phyloP scores from a whole-genome alignment of 2,113 vertebrate species.

The Hepsetus odoe region DNA sequence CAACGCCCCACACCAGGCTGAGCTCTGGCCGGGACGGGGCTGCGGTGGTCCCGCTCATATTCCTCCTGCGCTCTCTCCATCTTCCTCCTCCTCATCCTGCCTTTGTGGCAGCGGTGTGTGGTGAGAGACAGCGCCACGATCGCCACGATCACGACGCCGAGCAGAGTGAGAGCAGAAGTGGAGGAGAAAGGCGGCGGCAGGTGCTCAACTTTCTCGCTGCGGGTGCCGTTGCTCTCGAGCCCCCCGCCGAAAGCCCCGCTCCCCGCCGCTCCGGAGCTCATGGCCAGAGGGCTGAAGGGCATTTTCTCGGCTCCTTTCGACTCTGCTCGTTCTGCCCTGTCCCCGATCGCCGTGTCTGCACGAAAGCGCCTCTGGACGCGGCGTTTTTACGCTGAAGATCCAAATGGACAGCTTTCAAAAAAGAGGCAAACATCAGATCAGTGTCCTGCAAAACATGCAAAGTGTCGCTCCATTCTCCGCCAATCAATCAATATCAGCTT shows the following conservation, averaged over 20 bases:
- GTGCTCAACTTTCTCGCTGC: constrained; percentile 86
- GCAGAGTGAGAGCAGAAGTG: constrained; percentile 89
- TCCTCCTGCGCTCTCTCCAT: constrained; percentile 96
- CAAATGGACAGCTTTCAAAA: neutral
- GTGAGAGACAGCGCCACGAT: constrained; percentile 91
- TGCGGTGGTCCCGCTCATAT: constrained; percentile 93
- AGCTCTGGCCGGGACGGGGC: constrained; percentile 56
- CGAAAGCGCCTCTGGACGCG: neutral
- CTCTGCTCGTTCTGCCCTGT: too few species aligned
- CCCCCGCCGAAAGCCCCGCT: constrained; percentile 74
- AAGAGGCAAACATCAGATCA: neutral
- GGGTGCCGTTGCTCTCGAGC: constrained; percentile 78
- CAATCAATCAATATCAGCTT: neutral
- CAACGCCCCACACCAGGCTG: constrained; percentile 62
- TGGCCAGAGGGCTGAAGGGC: constrained; percentile 1
- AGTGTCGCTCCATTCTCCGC: neutral
- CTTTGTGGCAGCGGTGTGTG: constrained; percentile 95
- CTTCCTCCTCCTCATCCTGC: constrained; percentile 95
- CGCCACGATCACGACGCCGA: constrained; percentile 89
- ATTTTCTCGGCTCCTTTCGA: too few species aligned
- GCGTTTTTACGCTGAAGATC: neutral
- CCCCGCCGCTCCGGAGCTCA: constrained; percentile 35
- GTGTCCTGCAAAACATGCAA: neutral
- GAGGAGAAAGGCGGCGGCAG: constrained; percentile 92
- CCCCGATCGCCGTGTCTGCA: too few species aligned